Base-by-base conservation (phyloP, 1,140 invertebrate genomes). In the Drosophila obscura region DNA sequence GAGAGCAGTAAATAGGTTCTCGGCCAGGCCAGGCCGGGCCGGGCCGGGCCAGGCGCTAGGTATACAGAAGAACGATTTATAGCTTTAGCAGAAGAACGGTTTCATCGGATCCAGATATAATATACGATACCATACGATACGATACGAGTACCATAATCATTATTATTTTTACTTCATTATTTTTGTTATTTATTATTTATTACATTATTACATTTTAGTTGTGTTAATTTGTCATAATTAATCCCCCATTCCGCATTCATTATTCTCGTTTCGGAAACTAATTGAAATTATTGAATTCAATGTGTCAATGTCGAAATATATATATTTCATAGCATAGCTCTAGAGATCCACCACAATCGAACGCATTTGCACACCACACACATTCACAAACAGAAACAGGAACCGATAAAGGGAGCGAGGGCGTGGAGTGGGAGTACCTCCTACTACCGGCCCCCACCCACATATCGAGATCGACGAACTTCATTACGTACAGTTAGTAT, bases 101-200 rank as follows among this genome's bases (percentile, higher is more conserved):
- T 88, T 84, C 81, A 74, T 67, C 68, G 58, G 55, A 81, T 82
- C 77, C 77, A 73, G 19, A 55, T 62, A 53, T 46, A 64, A 75
- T 44, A 64, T 66, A 39, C 35, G 35, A 39, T 39, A 13, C 35
- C 11, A 39, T 13, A 39, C 31, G 9, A 35, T 72, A 68, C 67
- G 56, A 53, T 69, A 59, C 57, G 64, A 31, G 8, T 58, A 50
- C 69, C 57, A 69, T 65, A 51, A 79, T 62, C 51, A 24, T 52
- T 72, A 52, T 63, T 31, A 53, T 49, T 60, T 62, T 80, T 67
- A 81, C 57, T 65, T 60, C 64, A 73, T 83, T 66, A 80, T 87
- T 78, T 81, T 85, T 85, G 78, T 85, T 85, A 85, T 85, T 85
- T 85, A 85, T 85, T 85, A 85, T 85, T 87, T 85, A 85, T 85